Conservation (phyloP, 2,113 vertebrate genomes). For the Pelvicachromis taeniatus region DNA sequence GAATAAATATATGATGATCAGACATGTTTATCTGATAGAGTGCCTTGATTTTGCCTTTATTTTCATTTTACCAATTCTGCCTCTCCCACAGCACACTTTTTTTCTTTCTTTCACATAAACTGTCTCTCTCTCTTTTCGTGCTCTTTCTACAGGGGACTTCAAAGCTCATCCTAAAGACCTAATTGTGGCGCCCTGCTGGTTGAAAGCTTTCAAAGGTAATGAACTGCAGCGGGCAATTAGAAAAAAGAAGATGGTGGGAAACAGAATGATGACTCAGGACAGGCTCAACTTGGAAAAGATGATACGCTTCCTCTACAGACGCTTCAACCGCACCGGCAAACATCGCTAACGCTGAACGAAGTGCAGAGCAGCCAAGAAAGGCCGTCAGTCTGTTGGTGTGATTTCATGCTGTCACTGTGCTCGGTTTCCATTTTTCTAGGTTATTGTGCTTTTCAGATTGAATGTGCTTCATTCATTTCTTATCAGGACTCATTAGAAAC, state of each 20-base stretch:
- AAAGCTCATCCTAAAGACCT: slow-evolving; percentile 84
- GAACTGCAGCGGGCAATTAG: slow-evolving; percentile 86
- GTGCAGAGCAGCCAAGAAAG: neutral
- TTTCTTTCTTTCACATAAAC: neutral
- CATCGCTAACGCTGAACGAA: slow-evolving; percentile 70
- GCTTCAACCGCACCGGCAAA: slow-evolving; percentile 85
- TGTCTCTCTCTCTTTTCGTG: neutral
- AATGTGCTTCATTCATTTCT: neutral
- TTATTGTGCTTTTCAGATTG: neutral
- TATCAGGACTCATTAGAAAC: neutral
- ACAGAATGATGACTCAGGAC: slow-evolving; percentile 85
- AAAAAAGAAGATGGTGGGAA: slow-evolving; percentile 86
- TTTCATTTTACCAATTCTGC: neutral
- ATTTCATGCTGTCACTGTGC: neutral
- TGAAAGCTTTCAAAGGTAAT: slow-evolving; percentile 85
- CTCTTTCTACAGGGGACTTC: slow-evolving; percentile 80
- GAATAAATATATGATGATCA: neutral
- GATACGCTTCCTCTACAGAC: slow-evolving; percentile 85
- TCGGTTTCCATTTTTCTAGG: neutral
- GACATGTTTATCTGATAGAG: neutral
- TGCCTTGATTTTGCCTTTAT: neutral
- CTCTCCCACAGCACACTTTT: neutral
- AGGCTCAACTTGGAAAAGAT: slow-evolving; percentile 84
- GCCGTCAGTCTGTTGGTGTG: neutral
- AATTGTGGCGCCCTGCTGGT: slow-evolving; percentile 84